Percentiles rank a stretch among this genome's conserved stretches.
Conservation (phyloP, 2,113 vertebrate genomes). For the Orthochromis indermauri region DNA sequence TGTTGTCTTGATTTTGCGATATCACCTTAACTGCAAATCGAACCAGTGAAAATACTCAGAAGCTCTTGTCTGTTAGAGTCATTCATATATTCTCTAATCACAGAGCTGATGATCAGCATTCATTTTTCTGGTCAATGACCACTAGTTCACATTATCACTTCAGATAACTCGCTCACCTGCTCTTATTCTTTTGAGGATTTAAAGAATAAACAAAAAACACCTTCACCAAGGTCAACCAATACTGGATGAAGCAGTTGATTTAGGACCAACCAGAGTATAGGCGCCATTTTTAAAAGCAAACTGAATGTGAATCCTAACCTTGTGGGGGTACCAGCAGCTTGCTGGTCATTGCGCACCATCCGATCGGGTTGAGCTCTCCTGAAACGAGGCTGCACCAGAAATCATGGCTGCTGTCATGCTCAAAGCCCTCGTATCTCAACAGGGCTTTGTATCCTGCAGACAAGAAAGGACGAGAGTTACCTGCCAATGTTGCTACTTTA, state of each 20-base stretch:
- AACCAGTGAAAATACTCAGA: neutral
- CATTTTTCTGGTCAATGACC: neutral
- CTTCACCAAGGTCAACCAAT: neutral
- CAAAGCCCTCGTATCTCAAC: constrained; percentile 89
- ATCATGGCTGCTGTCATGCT: constrained; percentile 78
- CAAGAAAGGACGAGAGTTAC: neutral
- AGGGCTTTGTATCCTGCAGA: constrained; percentile 85
- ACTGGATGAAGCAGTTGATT: neutral
- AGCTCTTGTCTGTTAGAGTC: neutral
- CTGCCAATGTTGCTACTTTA: neutral
- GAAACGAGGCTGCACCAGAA: constrained; percentile 93
- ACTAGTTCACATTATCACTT: neutral
- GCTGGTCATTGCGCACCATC: constrained; percentile 93
- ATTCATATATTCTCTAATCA: neutral
- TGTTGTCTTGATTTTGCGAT: neutral
- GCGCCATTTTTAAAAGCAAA: neutral
- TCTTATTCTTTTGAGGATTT: neutral
- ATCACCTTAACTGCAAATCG: neutral
- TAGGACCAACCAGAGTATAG: neutral
- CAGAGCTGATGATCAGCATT: neutral
- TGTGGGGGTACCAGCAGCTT: constrained; percentile 93
- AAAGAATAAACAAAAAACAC: neutral
- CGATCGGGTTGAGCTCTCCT: constrained; percentile 88
- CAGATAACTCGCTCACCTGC: neutral
- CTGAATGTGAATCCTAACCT: constrained; percentile 64